Base-by-base conservation (phyloP, 2,113 vertebrate genomes). In the Struthidea cinerea region DNA sequence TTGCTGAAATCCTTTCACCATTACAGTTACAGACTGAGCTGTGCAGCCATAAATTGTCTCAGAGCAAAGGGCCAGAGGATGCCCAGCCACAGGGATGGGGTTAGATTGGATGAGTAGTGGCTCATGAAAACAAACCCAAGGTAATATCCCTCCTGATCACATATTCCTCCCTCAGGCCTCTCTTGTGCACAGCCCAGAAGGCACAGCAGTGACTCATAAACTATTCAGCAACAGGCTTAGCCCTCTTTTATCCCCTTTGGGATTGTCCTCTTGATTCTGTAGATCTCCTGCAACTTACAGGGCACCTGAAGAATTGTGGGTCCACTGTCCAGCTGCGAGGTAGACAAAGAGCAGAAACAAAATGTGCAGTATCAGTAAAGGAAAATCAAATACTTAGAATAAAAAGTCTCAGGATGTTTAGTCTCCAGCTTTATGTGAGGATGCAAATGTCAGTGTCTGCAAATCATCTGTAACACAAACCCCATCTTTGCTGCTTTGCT, bases 361-460 rank as follows among this genome's bases (percentile, higher is more conserved):
- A 80, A 80, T 81, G 49, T 75, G 86, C 52, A 23, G 24, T 71
- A 71, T 87, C 56, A 57, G 60, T 49, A 68, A 93, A 64, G 65
- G 69, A 68, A 84, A 84, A 93, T 87, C 22, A 96, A 96, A 95
- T 93, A 96, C 95, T 97, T 90, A 56, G 69, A 94, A 82, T 35
- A 57, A 83, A 91, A 93, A 47, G 49, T 27, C 76, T 63, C 93
- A 68, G 95, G 93, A 95, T 96, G 94, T 96, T 96, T 96, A 94
- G 75, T 73, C 73, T 95, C 3, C 47, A 89, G 70, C 26, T 93
- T 68, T 53, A 59, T 46, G 35, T 24, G 70, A 93, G 71, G 82
- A 77, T 87, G 68, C 41, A 67, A 16, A 80, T 71, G 74, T 81
- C 89, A 84, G 76, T 53, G 24, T 75, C 89, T 92, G 85, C 46